Percentiles rank a stretch among this genome's conserved stretches.
Conservation (phyloP, 2,797 vertebrate genomes). For the Heliangelus exortis region DNA sequence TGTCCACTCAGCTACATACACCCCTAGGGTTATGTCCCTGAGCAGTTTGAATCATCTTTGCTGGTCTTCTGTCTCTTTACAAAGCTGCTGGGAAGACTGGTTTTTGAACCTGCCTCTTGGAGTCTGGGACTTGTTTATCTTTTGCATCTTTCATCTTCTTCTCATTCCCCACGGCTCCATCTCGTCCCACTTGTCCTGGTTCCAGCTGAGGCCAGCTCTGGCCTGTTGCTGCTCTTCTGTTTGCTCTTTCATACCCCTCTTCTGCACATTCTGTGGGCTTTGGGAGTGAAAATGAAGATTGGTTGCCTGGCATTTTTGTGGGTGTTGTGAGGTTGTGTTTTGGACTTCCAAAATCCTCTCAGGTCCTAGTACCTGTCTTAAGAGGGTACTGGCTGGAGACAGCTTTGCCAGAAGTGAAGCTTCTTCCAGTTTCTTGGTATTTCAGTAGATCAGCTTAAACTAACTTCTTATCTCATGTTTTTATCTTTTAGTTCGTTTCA, state of each 20-base stretch:
- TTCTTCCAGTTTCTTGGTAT: not conserved
- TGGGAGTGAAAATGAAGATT: not conserved
- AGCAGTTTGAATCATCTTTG: not conserved
- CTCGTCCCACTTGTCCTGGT: fast-evolving
- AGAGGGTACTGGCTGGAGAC: not conserved
- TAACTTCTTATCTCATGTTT: not conserved
- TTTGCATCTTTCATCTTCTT: not conserved
- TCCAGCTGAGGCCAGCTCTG: not conserved
- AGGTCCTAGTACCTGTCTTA: not conserved
- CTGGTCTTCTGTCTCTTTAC: not conserved
- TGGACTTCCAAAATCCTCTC: not conserved
- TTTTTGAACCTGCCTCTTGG: not conserved
- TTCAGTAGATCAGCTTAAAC: not conserved
- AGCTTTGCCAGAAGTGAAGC: not conserved
- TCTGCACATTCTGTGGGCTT: not conserved
- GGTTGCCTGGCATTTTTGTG: not conserved
- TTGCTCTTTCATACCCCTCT: not conserved
- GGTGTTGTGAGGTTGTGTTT: not conserved
- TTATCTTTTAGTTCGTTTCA: not conserved
- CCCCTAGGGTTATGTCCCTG: not conserved
- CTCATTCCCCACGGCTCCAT: not conserved
- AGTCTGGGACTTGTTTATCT: not conserved
- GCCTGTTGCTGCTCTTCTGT: not conserved
- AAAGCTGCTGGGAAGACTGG: not conserved
- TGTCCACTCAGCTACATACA: fast-evolving